Evolutionary conservation across 2,888 invertebrate species (phyloP).

Genomic region (Morpho deidamia): DNA sequence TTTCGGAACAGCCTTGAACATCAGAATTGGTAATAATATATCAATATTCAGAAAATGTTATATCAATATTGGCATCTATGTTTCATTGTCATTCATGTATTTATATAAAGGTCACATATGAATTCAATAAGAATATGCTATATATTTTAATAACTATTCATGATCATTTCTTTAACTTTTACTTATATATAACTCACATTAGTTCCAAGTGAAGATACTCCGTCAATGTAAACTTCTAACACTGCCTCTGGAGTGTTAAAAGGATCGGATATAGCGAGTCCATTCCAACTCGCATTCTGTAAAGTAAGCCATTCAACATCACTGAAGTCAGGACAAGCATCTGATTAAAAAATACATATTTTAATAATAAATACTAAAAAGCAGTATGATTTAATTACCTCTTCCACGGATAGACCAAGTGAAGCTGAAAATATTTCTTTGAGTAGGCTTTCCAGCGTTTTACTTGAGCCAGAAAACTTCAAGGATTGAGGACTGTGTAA

Average conservation of each 20-base stretch:
- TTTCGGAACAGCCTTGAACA: conserved; percentile 52
- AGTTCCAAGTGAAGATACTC: conserved; percentile 75
- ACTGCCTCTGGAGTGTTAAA: conserved; percentile 86
- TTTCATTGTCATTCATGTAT: no score
- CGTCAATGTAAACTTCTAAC: conserved; percentile 84
- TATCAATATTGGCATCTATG: no score
- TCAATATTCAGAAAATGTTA: neutral
- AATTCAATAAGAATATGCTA: no score
- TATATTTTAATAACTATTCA: no score
- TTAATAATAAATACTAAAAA: neutral
- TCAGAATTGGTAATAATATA: neutral
- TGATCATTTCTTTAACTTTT: no score
- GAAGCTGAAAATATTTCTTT: conserved; percentile 85
- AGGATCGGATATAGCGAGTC: conserved; percentile 82
- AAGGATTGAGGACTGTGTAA: conserved; percentile 84
- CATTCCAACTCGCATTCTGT: conserved; percentile 83
- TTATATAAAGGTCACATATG: no score
- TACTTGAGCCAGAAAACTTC: conserved; percentile 81
- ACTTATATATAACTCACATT: conserved; percentile 47
- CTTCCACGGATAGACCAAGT: conserved; percentile 85
- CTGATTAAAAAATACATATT: neutral
- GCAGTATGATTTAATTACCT: conserved; percentile 58
- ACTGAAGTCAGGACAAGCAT: neutral
- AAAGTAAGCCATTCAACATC: conserved; percentile 11
- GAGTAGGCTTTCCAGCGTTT: conserved; percentile 80